Evolutionary conservation across 2,113 vertebrate species (phyloP), one percentile per base, ranked within the genome.

Genomic region (Todiramphus saurophagus): DNA sequence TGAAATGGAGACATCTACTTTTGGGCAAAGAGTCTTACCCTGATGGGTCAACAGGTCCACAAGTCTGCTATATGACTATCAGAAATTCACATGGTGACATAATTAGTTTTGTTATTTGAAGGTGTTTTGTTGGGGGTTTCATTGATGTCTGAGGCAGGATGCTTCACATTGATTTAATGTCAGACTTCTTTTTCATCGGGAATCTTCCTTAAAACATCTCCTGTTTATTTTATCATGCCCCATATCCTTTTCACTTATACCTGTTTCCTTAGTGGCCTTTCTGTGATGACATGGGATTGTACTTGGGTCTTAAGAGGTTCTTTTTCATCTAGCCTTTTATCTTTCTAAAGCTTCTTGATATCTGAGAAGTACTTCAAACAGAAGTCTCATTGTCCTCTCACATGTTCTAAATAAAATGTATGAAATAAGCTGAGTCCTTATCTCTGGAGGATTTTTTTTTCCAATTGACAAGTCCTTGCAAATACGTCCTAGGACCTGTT

Each of bases 401-500:
- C 53, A 81, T 82, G 55, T 93, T 68, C 85, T 93, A 88, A 91
- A 87, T 82, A 89, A 83, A 86, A 91, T 87, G 89, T 59, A 94
- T 87, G 90, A 83, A 78, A 83, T 75, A 79, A 92, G 73, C 86
- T 92, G 78, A 90, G 73, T 44, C 37, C 73, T 94, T n/a, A 90
- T 89, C 86, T 87, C 69, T 81, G n/a, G 58, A 76, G 74, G 77
- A 87, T 16, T 89, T 95, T 96, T 96, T 89, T 86, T 93, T 62
- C 90, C 82, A 89, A 94, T 76, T 91, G 96, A 87, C 89, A 89
- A 91, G 83, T 87, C 86, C 87, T 94, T 93, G 91, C 81, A 89
- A 94, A 77, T 60, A 73, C 66, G 83, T 89, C 91, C 91, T 79
- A 81, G 86, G 95, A 93, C 81, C 60, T 93, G 67, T 85, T 94